phyloP scores from a whole-genome alignment of 2,113 vertebrate genomes.

The Antechinus flavipes region DNA sequence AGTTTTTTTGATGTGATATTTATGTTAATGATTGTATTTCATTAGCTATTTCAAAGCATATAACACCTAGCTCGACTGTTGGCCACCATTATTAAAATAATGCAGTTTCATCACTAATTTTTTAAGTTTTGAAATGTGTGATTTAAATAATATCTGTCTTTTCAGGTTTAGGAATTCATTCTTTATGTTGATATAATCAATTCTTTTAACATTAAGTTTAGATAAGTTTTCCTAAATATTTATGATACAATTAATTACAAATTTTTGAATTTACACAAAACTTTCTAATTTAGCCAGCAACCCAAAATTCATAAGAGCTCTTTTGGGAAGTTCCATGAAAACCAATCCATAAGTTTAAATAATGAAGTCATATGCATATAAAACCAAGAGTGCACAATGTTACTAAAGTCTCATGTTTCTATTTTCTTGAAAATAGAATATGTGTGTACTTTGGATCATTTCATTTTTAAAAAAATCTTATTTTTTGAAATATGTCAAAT shows the following conservation, averaged over 20 bases:
- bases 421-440: slow-evolving; percentile 53
- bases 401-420: slow-evolving; percentile 3
- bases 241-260: background rate
- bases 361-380: background rate
- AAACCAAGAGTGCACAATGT: slow-evolving; percentile 15
- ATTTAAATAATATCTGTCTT: background rate
- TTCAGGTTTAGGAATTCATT: background rate
- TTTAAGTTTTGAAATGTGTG: background rate
- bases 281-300: background rate
- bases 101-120: background rate
- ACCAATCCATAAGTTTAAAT: slow-evolving; percentile 19
- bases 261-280: background rate
- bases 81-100: background rate
- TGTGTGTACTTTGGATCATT: slow-evolving; percentile 11
- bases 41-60: background rate
- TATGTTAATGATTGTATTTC: background rate
- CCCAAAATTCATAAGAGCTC: background rate
- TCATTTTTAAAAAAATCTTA: slow-evolving; percentile 55
- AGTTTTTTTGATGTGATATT: background rate
- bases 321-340: slow-evolving; percentile 10
- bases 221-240: background rate
- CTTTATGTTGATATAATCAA: background rate
- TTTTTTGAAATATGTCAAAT: slow-evolving; percentile 57
- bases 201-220: background rate
- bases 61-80: background rate